A percentile compares a stretch with the other conserved stretches of the same genome.
Conservation (phyloP, 64 coral and sea anemone genomes). For the Astreopora myriophthalma region DNA sequence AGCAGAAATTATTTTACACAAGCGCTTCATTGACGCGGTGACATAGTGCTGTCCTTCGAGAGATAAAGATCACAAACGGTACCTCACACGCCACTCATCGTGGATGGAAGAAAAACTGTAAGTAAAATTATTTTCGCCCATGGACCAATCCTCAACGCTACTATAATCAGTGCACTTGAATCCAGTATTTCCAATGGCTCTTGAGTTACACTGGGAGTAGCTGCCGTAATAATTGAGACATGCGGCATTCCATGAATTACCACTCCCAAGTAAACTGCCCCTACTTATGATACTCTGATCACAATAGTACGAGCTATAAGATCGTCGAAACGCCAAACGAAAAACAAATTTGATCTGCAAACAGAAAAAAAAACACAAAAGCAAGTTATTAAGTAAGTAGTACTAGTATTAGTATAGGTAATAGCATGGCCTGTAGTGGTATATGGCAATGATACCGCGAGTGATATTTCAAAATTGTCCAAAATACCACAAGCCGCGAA, state of each 20-base stretch:
- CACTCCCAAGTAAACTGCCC: slow-evolving; percentile 3
- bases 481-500: no score
- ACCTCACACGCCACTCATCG: not conserved
- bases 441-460: no score
- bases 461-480: no score
- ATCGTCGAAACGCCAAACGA: slow-evolving; percentile 55
- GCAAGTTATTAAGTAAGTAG: not conserved
- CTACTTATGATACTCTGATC: slow-evolving; percentile 7
- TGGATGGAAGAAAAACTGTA: slow-evolving; percentile 19
- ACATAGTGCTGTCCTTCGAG: no score
- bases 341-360: no score
- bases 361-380: no score
- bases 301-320: slow-evolving; percentile 17
- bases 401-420: no score
- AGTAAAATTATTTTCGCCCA: slow-evolving; percentile 67
- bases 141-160: slow-evolving; percentile 62
- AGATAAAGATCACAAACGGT: no score
- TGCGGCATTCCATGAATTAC: not conserved
- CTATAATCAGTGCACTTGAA: slow-evolving; percentile 69
- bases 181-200: not conserved
- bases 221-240: not conserved
- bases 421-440: no score
- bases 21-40: no score
- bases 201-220: no score
- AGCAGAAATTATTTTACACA: no score